Conservation (phyloP, 2,113 vertebrate genomes). For the Mionectes macconnelli region DNA sequence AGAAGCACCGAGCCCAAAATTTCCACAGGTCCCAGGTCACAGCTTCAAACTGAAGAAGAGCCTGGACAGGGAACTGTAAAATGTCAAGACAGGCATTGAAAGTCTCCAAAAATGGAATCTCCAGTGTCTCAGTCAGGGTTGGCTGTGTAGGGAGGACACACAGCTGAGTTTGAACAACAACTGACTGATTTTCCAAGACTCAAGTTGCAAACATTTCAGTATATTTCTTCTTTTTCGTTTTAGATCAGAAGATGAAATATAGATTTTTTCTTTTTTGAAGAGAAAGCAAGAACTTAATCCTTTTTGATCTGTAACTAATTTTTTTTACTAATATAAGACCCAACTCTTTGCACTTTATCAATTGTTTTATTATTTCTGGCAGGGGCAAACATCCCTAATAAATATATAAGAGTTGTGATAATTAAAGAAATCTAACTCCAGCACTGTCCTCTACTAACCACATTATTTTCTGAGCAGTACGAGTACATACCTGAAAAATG, state of each 20-base stretch:
- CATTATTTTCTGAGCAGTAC: neutral
- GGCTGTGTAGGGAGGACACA: neutral
- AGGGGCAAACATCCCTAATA: neutral
- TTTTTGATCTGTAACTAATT: neutral
- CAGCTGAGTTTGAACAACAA: neutral
- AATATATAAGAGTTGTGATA: neutral
- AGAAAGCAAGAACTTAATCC: neutral
- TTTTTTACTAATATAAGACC: neutral
- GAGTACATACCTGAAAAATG: neutral
- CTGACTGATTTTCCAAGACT: neutral
- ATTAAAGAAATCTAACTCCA: neutral
- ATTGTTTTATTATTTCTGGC: neutral
- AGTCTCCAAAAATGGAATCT: neutral
- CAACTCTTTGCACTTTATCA: neutral
- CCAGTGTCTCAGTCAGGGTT: neutral
- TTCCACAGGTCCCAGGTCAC: neutral
- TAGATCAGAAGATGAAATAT: neutral
- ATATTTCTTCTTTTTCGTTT: neutral
- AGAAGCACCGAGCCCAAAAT: neutral
- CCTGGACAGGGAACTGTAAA: neutral
- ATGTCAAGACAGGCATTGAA: neutral
- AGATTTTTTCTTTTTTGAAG: neutral
- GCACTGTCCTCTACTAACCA: neutral
- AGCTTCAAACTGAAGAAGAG: neutral
- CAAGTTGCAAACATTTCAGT: neutral